Conservation (phyloP, 2,888 invertebrate genomes). For the Vanessa cardui region DNA sequence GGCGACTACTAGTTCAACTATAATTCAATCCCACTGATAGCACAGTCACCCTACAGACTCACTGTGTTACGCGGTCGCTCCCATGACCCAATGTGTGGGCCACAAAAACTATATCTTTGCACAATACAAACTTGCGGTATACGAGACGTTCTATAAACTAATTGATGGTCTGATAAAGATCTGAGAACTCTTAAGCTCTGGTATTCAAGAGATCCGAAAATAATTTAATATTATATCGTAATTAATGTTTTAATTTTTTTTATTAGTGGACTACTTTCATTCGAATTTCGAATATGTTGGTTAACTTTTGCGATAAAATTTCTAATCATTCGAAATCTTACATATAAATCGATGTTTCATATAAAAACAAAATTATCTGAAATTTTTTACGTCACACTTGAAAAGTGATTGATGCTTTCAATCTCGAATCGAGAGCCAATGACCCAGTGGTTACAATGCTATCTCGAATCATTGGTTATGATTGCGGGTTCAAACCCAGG, state of each 20-base stretch:
- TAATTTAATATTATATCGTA: neutral
- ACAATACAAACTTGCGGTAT: conserved; percentile 36
- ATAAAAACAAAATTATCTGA: too few species aligned
- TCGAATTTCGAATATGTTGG: neutral
- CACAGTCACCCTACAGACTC: conserved; percentile 52
- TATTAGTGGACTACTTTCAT: neutral
- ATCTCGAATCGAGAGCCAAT: too few species aligned
- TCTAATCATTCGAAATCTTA: neutral
- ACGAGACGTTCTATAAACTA: conserved; percentile 36
- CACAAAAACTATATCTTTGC: conserved; percentile 36
- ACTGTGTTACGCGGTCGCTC: conserved; percentile 73
- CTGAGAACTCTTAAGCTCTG: neutral
- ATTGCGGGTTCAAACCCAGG: too few species aligned
- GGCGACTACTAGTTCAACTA: neutral
- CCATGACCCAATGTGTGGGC: conserved; percentile 64
- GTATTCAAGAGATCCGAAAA: conserved; percentile 4
- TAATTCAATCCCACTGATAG: neutral
- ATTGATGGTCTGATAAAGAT: conserved; percentile 22
- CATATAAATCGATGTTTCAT: too few species aligned
- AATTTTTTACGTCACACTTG: too few species aligned
- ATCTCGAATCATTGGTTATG: too few species aligned
- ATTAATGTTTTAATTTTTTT: neutral
- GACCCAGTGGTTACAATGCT: too few species aligned
- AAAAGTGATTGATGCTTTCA: too few species aligned
- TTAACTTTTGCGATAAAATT: neutral